Conservation (phyloP, 2,888 invertebrate genomes). For the Pyralis farinalis region DNA sequence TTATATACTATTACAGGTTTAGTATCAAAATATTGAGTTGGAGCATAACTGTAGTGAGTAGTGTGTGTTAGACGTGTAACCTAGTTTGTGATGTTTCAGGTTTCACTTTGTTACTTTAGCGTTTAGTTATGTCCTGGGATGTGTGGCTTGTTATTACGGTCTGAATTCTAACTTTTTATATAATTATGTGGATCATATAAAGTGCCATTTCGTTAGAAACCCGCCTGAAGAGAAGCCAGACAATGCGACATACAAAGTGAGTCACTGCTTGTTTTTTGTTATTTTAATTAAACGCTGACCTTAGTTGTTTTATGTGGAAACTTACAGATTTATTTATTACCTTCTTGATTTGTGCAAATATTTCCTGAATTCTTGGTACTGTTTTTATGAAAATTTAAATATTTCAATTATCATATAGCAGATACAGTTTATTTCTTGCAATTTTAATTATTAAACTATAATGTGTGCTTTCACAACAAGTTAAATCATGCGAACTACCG, state of each 20-base stretch:
- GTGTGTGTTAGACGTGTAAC: conserved; percentile 27
- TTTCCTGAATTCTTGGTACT: not conserved
- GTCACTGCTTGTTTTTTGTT: conserved; percentile 30
- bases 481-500: too few species aligned
- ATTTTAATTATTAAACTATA: not conserved
- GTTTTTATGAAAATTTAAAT: not conserved
- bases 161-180: conserved; percentile 56
- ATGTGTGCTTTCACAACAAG: too few species aligned
- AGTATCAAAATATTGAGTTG: conserved; percentile 16
- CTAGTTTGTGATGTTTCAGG: conserved; percentile 48
- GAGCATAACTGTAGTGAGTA: not conserved
- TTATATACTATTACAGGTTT: conserved; percentile 70
- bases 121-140: conserved; percentile 73
- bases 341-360: conserved; percentile 9
- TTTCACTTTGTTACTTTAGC: conserved; percentile 68
- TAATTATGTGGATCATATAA: conserved; percentile 54
- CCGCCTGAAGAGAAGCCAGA: conserved; percentile 30
- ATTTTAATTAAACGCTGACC: not conserved
- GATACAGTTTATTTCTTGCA: not conserved
- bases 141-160: conserved; percentile 73
- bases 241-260: conserved; percentile 45
- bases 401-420: not conserved
- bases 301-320: not conserved
- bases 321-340: conserved; percentile 10
- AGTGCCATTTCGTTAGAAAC: conserved; percentile 56